Evolutionary conservation across 2,888 invertebrate genomes (phyloP).

Genomic region (Parnassius smintheus): DNA sequence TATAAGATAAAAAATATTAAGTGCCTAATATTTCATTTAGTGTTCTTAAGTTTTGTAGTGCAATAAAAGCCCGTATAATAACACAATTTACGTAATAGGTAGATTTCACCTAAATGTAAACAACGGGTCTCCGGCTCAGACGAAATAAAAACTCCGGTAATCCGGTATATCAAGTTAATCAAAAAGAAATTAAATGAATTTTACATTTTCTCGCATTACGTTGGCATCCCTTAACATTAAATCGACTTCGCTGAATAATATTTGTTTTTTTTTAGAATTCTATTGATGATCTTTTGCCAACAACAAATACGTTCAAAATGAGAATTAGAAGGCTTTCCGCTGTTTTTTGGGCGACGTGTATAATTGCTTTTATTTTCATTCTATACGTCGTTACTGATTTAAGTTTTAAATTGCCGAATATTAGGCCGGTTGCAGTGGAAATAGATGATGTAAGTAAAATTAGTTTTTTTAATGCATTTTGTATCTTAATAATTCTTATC

Average conservation of each 20-base stretch:
- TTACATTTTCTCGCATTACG: background rate
- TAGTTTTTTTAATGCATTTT: background rate
- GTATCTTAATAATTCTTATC: background rate
- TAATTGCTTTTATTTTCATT: conserved; percentile 82
- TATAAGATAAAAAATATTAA: too few species aligned
- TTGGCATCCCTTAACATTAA: background rate
- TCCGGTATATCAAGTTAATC: conserved; percentile 1
- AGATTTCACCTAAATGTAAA: conserved; percentile 7
- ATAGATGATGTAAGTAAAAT: conserved; percentile 80
- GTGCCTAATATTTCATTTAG: too few species aligned
- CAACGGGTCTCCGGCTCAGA: conserved; percentile 1
- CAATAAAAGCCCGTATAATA: too few species aligned
- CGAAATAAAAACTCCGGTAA: background rate
- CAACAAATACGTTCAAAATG: conserved; percentile 55
- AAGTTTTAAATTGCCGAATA: conserved; percentile 80
- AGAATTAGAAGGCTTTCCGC: conserved; percentile 80
- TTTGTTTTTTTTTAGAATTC: background rate
- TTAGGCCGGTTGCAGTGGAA: conserved; percentile 77
- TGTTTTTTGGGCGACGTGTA: conserved; percentile 81
- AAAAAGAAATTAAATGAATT: background rate
- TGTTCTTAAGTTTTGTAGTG: too few species aligned
- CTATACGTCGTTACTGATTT: conserved; percentile 85
- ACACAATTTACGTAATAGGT: background rate
- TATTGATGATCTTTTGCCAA: conserved; percentile 1
- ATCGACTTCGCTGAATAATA: background rate